phyloP scores from a whole-genome alignment of 2,113 vertebrate genomes.

The Dolichotis patagonum region DNA sequence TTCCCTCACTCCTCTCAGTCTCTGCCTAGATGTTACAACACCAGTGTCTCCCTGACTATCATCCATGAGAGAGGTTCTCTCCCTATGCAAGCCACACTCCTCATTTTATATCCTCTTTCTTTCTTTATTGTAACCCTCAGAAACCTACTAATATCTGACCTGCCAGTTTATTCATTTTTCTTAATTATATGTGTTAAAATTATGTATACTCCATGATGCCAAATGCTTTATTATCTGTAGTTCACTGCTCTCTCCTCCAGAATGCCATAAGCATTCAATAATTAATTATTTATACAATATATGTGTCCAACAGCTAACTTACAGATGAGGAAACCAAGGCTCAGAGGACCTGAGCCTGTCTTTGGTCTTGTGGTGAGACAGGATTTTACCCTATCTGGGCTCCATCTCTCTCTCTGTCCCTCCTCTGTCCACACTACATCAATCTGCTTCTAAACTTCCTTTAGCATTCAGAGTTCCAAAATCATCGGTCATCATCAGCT shows the following conservation, averaged over 20 bases:
- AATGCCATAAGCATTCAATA: not conserved
- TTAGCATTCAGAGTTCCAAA: not conserved
- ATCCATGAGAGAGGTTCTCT: not conserved
- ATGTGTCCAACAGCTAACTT: not conserved
- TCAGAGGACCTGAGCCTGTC: not conserved
- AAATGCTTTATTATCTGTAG: not conserved
- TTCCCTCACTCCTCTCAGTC: not conserved
- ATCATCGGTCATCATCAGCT: not conserved
- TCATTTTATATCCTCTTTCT: not conserved
- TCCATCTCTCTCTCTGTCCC: not conserved
- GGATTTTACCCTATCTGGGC: not conserved
- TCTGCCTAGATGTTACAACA: not conserved
- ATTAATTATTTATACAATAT: not conserved
- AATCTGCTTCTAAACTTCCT: not conserved
- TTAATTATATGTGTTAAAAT: not conserved
- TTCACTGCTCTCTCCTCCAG: not conserved
- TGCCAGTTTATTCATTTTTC: not conserved
- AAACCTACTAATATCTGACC: not conserved
- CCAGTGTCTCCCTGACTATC: not conserved
- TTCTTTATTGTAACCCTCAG: not conserved
- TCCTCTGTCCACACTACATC: not conserved
- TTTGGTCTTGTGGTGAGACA: not conserved
- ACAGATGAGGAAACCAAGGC: slow-evolving; percentile 1
- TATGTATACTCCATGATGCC: not conserved
- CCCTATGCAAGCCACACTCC: fast-evolving